Evolutionary conservation across 2,888 invertebrate species (phyloP), one percentile per base, ranked within the genome.

Genomic region (Phortica okadai): DNA sequence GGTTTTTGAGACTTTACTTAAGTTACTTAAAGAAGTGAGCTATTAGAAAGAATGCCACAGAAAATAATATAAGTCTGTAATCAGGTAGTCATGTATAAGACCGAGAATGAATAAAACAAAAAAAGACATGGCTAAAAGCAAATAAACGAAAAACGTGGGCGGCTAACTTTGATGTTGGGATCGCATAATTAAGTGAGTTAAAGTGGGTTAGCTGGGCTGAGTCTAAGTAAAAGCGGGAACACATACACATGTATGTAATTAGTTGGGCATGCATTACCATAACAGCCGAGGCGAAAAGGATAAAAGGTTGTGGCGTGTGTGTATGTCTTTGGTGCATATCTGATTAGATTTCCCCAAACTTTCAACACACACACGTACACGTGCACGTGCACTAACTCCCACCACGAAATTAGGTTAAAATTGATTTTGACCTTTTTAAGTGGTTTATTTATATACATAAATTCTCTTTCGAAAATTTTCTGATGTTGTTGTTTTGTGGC

Each of bases 321-420:
- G 33, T 21, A 21, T 21, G 21, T 21, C 21, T 42, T 16, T 58
- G 54, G 14, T 14, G 56, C 44, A 54, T 16, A 41, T 59, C 41
- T 73, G 73, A 64, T 64, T 33, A 64, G 64, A 64, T 64, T 64
- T 64, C 8, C 14, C 5, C 14, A 64, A 41, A 50, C 41, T 64
- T 33, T 8, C 25, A 25, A 64, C 64, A 33, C 33, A 14, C 41
- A 33, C 16, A 62, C 25, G 21, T 11, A 64, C 8, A 66, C 14
- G 42, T 50, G 44, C 70, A 75, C 62, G 50, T 16, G 42, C 59
- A 42, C 16, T 70, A 7, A 33, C 33, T 14, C 72, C 5, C 14
- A 70, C 33, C n/a, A 70, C 21, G 8, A 50, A 21, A 72, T 69
- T 69, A 69, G 42, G 54, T 41, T 64, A 41, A 64, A 64, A 64